Evolutionary conservation across 2,113 vertebrate species (phyloP), one percentile per base, ranked within the genome.

Genomic region (Redunca redunca): DNA sequence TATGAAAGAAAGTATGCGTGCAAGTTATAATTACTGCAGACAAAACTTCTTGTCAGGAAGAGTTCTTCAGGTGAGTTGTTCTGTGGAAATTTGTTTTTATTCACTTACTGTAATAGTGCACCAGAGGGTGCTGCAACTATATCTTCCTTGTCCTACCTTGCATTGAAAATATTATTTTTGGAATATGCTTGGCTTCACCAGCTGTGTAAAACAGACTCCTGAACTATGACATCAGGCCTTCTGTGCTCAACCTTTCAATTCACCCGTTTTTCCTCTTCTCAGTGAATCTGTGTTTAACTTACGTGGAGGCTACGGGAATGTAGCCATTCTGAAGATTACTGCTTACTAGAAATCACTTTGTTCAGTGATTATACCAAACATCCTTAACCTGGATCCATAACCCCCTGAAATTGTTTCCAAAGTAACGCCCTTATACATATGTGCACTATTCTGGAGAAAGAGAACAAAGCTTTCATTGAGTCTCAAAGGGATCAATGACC

Each of bases 1-100:
- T 89, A 97, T 99, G 88, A 99, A 98, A 98, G 99, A 99, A 55
- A 98, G 99, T 33, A 82, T 97, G 95, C 99, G 98, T 57, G 99
- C 99, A 6, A 99, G 99, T 91, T 99, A 98, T 88, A 98, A 84
- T 92, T 99, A 99, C 99, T 99, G 99, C 99, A 99, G 99, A 97
- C 99, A 99, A 71, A 99, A 99, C 98, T 99, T 99, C 50, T 98
- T 99, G 97, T 99, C 99, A 0, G 99, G 98, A 95, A 99, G 99
- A 95, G 99, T 99, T 55, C 98, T 99, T 96, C 99, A 99, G 99
- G 99, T 99, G 94, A 98, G 98, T 95, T 19, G 1, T 55, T 50
- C 55, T 67, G 2, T 36, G 52, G n/a, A 33, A 12, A 2, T 85
- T 43, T 36, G 60, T 55, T 89, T 53, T 88, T 58, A 33, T 71